Evolutionary conservation across 2,113 vertebrate genomes (phyloP).

Genomic region (Lepus europaeus): DNA sequence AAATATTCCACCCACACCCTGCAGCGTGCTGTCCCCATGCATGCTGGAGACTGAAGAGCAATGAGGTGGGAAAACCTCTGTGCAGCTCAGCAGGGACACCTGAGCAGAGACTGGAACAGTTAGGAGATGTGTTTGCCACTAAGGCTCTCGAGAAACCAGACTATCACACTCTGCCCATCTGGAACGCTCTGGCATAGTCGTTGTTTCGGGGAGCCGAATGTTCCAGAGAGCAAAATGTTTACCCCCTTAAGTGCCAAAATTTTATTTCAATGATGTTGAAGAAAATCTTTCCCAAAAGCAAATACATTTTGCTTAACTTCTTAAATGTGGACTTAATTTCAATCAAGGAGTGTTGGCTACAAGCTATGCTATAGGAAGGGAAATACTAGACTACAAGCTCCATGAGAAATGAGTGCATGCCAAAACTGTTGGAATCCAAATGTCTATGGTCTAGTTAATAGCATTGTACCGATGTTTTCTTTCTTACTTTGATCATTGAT

Average conservation of each 20-base stretch:
- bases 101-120: background rate
- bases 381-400: background rate
- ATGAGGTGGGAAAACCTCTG: background rate
- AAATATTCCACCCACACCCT: slow-evolving; percentile 47
- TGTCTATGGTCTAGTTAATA: background rate
- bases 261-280: slow-evolving; percentile 24
- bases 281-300: slow-evolving; percentile 21
- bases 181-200: background rate
- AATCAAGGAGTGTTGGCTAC: background rate
- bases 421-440: background rate
- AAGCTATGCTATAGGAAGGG: slow-evolving; percentile 17
- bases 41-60: background rate
- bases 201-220: background rate
- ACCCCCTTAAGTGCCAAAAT: background rate
- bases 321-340: slow-evolving; percentile 54
- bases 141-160: background rate
- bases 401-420: background rate
- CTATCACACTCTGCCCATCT: background rate
- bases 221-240: slow-evolving; percentile 25
- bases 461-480: background rate
- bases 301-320: slow-evolving; percentile 9
- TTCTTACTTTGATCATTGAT: background rate
- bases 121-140: background rate
- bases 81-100: background rate
- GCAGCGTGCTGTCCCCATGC: background rate